Conservation (phyloP, 37 sponge, comb jelly and placozoan species). For the Ephydatia muelleri region DNA sequence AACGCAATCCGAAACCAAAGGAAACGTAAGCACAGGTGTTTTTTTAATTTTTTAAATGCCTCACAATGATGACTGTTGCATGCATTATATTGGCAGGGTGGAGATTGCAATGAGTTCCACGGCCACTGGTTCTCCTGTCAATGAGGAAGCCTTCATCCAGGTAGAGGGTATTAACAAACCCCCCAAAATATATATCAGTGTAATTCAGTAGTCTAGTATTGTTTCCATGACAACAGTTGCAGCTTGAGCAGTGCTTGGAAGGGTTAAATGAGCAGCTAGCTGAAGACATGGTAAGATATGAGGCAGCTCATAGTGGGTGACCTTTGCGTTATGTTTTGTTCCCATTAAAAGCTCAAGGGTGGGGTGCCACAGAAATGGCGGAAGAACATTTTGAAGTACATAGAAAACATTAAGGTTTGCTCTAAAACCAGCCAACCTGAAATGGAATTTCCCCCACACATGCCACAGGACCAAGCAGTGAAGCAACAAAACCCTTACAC, state of each 20-base stretch:
- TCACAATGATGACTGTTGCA: not conserved
- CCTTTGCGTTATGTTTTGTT: not conserved
- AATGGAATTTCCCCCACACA: not conserved
- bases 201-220: too few species aligned
- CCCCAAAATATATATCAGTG: not conserved
- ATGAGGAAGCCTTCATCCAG: conserved; percentile 33
- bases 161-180: not conserved
- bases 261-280: conserved; percentile 12
- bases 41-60: too few species aligned
- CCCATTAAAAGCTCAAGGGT: not conserved
- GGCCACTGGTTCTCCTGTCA: conserved; percentile 26
- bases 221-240: conserved; percentile 9
- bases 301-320: not conserved
- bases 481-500: not conserved
- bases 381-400: conserved; percentile 9
- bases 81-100: conserved; percentile 1
- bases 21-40: not conserved
- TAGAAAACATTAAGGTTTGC: conserved; percentile 10
- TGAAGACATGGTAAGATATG: conserved; percentile 10
- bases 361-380: conserved; percentile 36
- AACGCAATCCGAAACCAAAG: not conserved
- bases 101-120: conserved; percentile 1
- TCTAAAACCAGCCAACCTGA: not conserved
- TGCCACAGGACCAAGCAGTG: not conserved
- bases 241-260: conserved; percentile 14